A percentile compares a stretch with the other conserved stretches of the same genome.
Conservation (phyloP, 1,140 invertebrate genomes). For the Tetragnatha versicolor region DNA sequence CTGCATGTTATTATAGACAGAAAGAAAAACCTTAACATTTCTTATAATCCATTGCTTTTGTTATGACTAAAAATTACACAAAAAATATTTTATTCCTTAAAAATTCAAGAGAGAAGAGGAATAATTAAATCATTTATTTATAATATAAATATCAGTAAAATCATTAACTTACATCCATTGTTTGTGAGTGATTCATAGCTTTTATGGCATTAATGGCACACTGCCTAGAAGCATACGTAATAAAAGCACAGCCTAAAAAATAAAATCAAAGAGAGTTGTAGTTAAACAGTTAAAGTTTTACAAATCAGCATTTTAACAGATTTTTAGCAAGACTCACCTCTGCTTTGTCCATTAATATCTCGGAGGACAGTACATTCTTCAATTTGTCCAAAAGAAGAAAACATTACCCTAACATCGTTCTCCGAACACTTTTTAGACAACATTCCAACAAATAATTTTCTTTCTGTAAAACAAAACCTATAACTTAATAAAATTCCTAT, state of each 20-base stretch:
- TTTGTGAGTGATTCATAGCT: slow-evolving; percentile 95
- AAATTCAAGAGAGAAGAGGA: too few species aligned
- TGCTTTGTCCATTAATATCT: slow-evolving; percentile 90
- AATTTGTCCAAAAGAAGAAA: slow-evolving; percentile 90
- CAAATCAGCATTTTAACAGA: neutral
- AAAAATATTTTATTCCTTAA: too few species aligned
- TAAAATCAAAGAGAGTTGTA: neutral
- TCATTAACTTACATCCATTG: slow-evolving; percentile 90
- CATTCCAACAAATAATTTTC: slow-evolving; percentile 99
- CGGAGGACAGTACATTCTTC: slow-evolving; percentile 98
- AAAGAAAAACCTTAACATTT: too few species aligned
- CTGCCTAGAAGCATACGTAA: slow-evolving; percentile 95
- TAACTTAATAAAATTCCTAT: neutral
- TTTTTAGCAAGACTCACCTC: slow-evolving; percentile 69
- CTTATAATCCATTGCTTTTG: too few species aligned
- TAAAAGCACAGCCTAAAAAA: slow-evolving; percentile 87
- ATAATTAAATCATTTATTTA: too few species aligned
- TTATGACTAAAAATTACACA: too few species aligned
- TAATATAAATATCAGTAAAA: too few species aligned
- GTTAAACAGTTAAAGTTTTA: neutral
- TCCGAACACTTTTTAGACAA: slow-evolving; percentile 96
- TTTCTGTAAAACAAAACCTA: slow-evolving; percentile 75
- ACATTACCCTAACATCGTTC: slow-evolving; percentile 94
- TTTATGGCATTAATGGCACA: slow-evolving; percentile 96
- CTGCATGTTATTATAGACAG: too few species aligned